phyloP scores from a whole-genome alignment of 92 coral and sea anemone species.

The Anthopleura xanthogrammica region DNA sequence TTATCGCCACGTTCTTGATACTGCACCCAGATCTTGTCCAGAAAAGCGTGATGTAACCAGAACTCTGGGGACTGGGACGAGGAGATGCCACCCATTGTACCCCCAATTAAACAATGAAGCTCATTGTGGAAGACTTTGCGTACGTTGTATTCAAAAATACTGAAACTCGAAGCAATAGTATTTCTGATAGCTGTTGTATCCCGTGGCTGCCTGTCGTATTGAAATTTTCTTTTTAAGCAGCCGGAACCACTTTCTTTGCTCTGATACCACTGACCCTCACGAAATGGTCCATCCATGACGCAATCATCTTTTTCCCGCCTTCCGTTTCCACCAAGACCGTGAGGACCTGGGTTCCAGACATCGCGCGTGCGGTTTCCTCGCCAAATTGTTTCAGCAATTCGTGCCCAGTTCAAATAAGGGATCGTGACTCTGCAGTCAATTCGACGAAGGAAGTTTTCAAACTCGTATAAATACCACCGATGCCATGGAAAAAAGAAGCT shows the following conservation, averaged over 20 bases:
- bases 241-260: slow-evolving; percentile 4
- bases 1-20: slow-evolving; percentile 68
- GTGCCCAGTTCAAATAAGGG: slow-evolving; percentile 83
- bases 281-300: slow-evolving; percentile 68
- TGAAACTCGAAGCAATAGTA: background rate
- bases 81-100: slow-evolving; percentile 48
- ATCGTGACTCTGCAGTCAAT: slow-evolving; percentile 76
- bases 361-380: slow-evolving; percentile 42
- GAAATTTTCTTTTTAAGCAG: background rate
- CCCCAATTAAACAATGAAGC: slow-evolving; percentile 69
- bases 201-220: background rate
- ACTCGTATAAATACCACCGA: slow-evolving; percentile 68
- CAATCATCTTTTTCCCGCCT: slow-evolving; percentile 26
- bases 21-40: slow-evolving; percentile 85
- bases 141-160: slow-evolving; percentile 41
- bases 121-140: slow-evolving; percentile 56
- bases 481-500: slow-evolving; percentile 83
- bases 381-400: slow-evolving; percentile 44
- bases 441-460: slow-evolving; percentile 73
- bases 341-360: slow-evolving; percentile 63
- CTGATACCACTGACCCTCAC: slow-evolving; percentile 41
- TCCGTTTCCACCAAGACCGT: slow-evolving; percentile 85
- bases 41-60: slow-evolving; percentile 78
- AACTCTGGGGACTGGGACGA: slow-evolving; percentile 79
- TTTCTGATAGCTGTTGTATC: background rate